These are phyloP conservation scores for Hipparchia semele DNA, from an alignment of 2,888 invertebrate species.

Conservation along the genomic window DNA sequence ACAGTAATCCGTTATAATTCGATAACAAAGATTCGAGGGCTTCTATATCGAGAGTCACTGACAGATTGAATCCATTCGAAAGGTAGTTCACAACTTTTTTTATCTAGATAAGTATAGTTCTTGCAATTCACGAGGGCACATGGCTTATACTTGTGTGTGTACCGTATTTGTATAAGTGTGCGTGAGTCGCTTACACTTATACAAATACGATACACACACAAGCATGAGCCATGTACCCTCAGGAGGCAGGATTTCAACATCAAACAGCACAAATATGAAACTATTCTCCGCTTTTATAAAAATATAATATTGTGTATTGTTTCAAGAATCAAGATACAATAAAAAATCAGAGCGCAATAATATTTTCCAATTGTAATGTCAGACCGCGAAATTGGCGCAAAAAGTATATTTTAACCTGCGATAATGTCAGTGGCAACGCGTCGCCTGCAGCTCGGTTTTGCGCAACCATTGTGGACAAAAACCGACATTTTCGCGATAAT, in stretches of 20 bases:
- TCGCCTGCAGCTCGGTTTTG: conserved; percentile 36
- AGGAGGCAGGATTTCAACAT: no score
- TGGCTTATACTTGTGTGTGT: no score
- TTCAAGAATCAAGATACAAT: conserved; percentile 2
- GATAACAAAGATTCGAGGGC: conserved; percentile 12
- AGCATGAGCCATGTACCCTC: no score
- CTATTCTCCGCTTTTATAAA: no score
- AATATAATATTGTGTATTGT: neutral
- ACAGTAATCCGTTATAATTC: conserved; percentile 29
- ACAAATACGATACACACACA: no score
- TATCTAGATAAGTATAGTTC: no score
- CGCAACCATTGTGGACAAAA: conserved; percentile 27
- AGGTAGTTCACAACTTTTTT: no score
- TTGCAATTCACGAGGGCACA: no score
- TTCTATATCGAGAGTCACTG: conserved; percentile 15
- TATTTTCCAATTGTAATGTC: conserved; percentile 22
- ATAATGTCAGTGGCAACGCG: conserved; percentile 36
- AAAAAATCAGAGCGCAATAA: conserved; percentile 11
- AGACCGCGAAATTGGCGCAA: conserved; percentile 17
- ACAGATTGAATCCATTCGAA: no score
- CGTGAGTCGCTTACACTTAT: no score
- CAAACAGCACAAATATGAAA: no score
- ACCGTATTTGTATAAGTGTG: no score
- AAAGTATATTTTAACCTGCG: conserved; percentile 25
- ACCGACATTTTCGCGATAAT: conserved; percentile 25